A percentile compares a stretch with the other conserved stretches of the same genome.
These are phyloP conservation scores for Nicator chloris DNA, from an alignment of 2,113 vertebrate genomes.

Conservation along the genomic window DNA sequence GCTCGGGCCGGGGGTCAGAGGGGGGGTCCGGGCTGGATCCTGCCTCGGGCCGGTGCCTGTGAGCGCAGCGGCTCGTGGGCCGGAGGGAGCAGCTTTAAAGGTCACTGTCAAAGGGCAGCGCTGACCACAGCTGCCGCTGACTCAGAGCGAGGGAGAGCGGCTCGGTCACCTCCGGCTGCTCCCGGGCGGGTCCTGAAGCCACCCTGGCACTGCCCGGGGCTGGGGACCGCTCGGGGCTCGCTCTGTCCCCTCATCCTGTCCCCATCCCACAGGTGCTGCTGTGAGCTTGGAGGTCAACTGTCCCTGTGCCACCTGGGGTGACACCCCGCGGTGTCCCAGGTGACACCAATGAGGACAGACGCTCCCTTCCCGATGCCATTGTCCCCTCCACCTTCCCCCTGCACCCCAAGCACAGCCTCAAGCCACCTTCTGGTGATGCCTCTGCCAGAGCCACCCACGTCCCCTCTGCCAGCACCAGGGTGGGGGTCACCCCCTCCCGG, in stretches of 20 bases:
- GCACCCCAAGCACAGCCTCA: neutral
- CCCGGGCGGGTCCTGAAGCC: neutral
- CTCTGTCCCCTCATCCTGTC: neutral
- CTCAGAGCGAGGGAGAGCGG: neutral
- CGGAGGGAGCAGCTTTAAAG: slow-evolving; percentile 32
- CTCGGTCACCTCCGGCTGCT: neutral
- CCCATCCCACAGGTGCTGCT: neutral
- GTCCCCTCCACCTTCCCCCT: neutral
- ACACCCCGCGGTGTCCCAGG: accelerated
- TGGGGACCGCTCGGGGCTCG: neutral
- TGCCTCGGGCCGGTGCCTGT: neutral
- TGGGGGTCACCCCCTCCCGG: accelerated
- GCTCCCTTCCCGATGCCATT: accelerated
- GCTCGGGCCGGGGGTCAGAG: neutral
- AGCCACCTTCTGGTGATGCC: accelerated
- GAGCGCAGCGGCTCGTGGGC: neutral
- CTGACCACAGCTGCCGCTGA: slow-evolving; percentile 4
- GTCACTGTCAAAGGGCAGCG: slow-evolving; percentile 23
- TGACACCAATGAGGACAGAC: accelerated
- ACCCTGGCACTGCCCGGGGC: accelerated
- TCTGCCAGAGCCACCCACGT: accelerated
- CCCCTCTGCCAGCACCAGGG: neutral
- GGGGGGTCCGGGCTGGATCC: neutral
- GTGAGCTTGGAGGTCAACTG: accelerated
- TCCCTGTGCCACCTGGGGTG: neutral